Evolutionary conservation across 2,797 vertebrate genomes (phyloP).

Genomic region (Hyperoplus immaculatus): DNA sequence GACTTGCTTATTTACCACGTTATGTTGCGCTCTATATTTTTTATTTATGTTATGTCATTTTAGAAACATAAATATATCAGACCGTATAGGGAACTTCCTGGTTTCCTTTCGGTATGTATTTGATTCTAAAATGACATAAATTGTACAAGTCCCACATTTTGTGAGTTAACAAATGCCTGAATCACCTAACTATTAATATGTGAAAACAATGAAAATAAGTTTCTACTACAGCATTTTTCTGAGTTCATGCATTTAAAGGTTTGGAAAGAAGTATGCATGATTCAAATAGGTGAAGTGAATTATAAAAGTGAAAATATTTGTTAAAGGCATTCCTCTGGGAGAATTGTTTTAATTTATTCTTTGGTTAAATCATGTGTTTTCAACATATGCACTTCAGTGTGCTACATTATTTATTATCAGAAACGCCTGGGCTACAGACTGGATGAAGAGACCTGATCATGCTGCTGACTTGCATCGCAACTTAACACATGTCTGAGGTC

Average conservation of each 20-base stretch:
- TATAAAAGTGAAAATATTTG: neutral
- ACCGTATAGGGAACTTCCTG: too few species aligned
- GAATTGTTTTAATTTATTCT: neutral
- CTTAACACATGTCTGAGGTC: constrained; percentile 6
- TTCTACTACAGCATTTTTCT: neutral
- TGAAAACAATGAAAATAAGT: neutral
- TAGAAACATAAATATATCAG: too few species aligned
- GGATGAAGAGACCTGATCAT: neutral
- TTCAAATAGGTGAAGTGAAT: neutral
- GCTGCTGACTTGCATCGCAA: constrained; percentile 12
- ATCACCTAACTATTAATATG: neutral
- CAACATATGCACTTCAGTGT: neutral
- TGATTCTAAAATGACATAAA: too few species aligned
- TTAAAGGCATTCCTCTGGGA: neutral
- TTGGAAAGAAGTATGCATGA: neutral
- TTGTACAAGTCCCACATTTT: neutral
- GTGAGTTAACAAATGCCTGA: neutral
- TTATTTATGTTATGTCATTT: too few species aligned
- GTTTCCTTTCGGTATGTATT: too few species aligned
- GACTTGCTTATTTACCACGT: too few species aligned
- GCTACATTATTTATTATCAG: neutral
- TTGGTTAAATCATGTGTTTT: neutral
- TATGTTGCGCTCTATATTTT: too few species aligned
- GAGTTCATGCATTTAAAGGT: neutral
- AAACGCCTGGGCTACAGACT: neutral